These are phyloP conservation scores for Sparus aurata DNA, from an alignment of 2,797 vertebrate genomes.

Conservation along the genomic window DNA sequence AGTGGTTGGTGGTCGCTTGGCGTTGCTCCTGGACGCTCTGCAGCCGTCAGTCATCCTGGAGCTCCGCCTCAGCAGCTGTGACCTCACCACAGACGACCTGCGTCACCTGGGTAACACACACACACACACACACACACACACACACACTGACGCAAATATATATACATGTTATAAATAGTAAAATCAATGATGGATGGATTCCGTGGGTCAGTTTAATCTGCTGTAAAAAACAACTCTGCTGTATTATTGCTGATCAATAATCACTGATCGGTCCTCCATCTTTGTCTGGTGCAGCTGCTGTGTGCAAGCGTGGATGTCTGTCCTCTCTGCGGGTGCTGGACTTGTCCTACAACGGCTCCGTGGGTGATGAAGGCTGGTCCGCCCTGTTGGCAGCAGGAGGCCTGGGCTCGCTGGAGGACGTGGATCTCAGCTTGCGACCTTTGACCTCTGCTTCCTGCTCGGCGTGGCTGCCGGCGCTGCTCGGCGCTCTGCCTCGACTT, in stretches of 20 bases:
- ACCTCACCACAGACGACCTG: constrained; percentile 88
- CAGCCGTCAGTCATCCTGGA: constrained; percentile 83
- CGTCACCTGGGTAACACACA: constrained; percentile 84
- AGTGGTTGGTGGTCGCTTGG: constrained; percentile 88
- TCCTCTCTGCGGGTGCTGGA: constrained; percentile 84
- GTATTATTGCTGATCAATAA: neutral
- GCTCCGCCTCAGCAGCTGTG: constrained; percentile 92
- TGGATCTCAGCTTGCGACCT: constrained; percentile 90
- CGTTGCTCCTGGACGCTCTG: constrained; percentile 86
- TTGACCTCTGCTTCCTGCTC: constrained; percentile 70
- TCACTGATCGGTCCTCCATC: neutral
- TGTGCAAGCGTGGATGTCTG: constrained; percentile 78
- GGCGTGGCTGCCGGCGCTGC: constrained; percentile 86
- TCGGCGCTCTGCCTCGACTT: constrained; percentile 81
- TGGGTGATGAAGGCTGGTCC: constrained; percentile 85
- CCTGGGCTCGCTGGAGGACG: constrained; percentile 80
- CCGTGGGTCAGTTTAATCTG: too few species aligned
- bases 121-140: constrained; percentile 7
- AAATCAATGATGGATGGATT: too few species aligned
- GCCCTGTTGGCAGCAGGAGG: constrained; percentile 79
- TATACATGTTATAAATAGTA: too few species aligned
- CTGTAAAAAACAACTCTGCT: neutral
- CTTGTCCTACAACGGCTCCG: constrained; percentile 89
- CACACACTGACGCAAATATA: neutral
- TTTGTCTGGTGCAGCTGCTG: constrained; percentile 71